Evolutionary conservation across 23 tunicate genomes (phyloP).

Genomic region (Halocynthia roretzi): DNA sequence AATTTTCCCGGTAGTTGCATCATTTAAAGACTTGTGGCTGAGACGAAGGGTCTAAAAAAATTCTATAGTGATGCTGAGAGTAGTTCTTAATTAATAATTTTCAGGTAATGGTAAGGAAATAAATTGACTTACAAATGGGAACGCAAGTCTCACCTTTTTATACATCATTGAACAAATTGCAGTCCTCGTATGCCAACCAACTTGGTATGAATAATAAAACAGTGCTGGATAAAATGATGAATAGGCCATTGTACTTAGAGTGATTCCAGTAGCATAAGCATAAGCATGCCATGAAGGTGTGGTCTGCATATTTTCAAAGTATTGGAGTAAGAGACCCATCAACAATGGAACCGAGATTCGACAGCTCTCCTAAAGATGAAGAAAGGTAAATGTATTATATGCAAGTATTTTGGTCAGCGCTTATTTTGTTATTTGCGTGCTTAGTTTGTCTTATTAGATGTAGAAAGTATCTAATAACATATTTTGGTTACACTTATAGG

Average conservation of each 20-base stretch:
- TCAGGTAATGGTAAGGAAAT: background rate
- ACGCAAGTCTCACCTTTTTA: slow-evolving; percentile 50
- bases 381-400: no score
- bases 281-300: slow-evolving; percentile 31
- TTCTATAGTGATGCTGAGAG: background rate
- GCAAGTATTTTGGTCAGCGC: no score
- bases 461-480: no score
- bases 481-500: no score
- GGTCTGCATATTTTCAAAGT: background rate
- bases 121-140: background rate
- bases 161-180: slow-evolving; percentile 77
- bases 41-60: slow-evolving; percentile 57
- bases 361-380: no score
- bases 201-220: slow-evolving; percentile 5
- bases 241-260: background rate
- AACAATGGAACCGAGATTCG: no score
- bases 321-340: no score
- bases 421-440: no score
- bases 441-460: no score
- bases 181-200: slow-evolving; percentile 69
- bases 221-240: slow-evolving; percentile 6
- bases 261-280: slow-evolving; percentile 36
- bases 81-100: background rate
- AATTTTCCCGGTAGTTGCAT: slow-evolving; percentile 69
- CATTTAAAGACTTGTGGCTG: slow-evolving; percentile 42